Percentiles rank a stretch among this genome's conserved stretches.
Evolutionary conservation across 2,797 vertebrate species (phyloP).

Genomic region (Pseudocheirus occidentalis): DNA sequence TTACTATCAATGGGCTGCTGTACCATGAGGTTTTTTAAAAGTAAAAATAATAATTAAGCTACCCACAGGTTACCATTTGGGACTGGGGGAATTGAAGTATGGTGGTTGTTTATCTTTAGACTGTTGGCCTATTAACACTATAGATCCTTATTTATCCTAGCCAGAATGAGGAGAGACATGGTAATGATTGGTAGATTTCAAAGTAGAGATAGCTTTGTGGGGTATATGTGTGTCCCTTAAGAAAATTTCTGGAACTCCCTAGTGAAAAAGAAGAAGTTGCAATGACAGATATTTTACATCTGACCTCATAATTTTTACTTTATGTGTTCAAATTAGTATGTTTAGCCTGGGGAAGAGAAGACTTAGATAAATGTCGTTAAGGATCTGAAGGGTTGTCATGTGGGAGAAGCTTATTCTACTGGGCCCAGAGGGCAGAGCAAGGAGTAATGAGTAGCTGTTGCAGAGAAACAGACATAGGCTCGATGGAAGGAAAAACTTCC

Average conservation of each 20-base stretch:
- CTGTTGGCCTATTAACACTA: background rate
- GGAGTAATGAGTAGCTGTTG: background rate
- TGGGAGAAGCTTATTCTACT: background rate
- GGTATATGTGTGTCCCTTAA: slow-evolving; percentile 10
- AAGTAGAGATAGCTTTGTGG: background rate
- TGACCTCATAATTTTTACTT: slow-evolving; percentile 21
- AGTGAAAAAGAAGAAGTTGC: slow-evolving; percentile 18
- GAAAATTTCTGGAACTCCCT: slow-evolving; percentile 26
- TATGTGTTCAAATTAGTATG: slow-evolving; percentile 38
- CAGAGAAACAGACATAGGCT: background rate
- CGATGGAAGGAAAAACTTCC: background rate
- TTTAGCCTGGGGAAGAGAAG: background rate
- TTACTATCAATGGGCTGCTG: background rate
- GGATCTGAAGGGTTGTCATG: background rate
- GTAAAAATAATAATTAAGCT: background rate
- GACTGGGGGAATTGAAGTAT: background rate
- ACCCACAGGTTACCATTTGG: background rate
- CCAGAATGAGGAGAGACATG: background rate
- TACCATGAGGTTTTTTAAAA: background rate
- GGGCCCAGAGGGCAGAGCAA: background rate
- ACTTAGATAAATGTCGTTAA: slow-evolving; percentile 20
- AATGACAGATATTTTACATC: slow-evolving; percentile 4
- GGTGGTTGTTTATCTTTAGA: background rate
- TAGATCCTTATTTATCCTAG: slow-evolving; percentile 4
- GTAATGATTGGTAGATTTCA: background rate